Percentiles rank a stretch among this genome's conserved stretches.
phyloP scores from a whole-genome alignment of 2,888 invertebrate species.

The Deladenus siricidicola region DNA sequence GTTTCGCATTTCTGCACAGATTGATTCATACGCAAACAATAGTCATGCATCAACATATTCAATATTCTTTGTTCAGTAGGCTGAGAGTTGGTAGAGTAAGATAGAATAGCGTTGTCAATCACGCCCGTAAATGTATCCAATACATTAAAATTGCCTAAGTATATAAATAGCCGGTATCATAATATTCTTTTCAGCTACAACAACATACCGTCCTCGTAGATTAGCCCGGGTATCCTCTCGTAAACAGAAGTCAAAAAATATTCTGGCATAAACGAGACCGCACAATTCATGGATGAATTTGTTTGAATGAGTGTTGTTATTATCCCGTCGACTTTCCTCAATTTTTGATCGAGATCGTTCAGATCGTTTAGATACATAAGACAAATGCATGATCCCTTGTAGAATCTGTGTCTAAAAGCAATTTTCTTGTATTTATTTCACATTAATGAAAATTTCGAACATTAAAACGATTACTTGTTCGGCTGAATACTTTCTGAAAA shows the following conservation, averaged over 20 bases:
- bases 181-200: neutral
- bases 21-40: conserved; percentile 16
- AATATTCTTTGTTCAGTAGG: conserved; percentile 31
- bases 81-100: conserved; percentile 25
- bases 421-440: neutral
- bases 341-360: neutral
- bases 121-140: conserved; percentile 17
- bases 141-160: conserved; percentile 8
- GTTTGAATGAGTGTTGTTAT: conserved; percentile 21
- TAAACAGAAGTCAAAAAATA: conserved; percentile 13
- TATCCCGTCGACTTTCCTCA: conserved; percentile 19
- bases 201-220: neutral
- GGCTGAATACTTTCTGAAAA: neutral
- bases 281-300: conserved; percentile 15
- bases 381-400: conserved; percentile 18
- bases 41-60: conserved; percentile 28
- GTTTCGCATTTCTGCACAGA: neutral
- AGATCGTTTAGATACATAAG: conserved; percentile 11
- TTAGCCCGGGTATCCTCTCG: conserved; percentile 18
- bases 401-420: conserved; percentile 23
- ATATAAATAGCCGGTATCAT: conserved; percentile 14
- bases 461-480: neutral
- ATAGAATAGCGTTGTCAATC: conserved; percentile 34
- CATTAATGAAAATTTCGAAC: neutral
- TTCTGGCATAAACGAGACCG: conserved; percentile 20